Evolutionary conservation across 2,113 vertebrate genomes (phyloP), one percentile per base, ranked within the genome.

Genomic region (Pituophis catenifer): DNA sequence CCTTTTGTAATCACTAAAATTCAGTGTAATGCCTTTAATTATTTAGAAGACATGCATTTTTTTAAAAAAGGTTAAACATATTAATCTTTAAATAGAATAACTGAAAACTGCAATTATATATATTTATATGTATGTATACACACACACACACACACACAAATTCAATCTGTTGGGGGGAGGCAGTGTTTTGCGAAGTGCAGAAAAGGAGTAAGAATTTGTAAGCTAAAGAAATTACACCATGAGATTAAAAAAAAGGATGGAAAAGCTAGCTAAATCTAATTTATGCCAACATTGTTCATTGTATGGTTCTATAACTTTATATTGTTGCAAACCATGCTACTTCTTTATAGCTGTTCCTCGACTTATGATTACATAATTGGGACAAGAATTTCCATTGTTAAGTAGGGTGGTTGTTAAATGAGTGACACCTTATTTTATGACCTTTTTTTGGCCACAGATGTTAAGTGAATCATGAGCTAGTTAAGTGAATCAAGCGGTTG

Each of bases 1-100:
- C n/a, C 55, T 93, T 85, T 75, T 24, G 26, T 90, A 13, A 44
- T 91, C 54, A 86, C 91, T 89, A 92, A 87, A 89, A 91, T 33
- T n/a, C 12, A 24, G 44, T 21, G 23, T 8, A 0, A 53, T 65
- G 8, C 8, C 21, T 48, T 93, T 54, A 0, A 81, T 90, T 87
- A 5, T 0, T 94, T 55, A 88, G 57, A 57, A 52, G 24, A 0
- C 50, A 21, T 33, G 2, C 33, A 15, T 48, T 48, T 48, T 70
- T 23, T 8, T 1, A 87, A 87, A 54, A 81, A 38, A 21, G 70
- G 33, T 57, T 48, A 85, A 85, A 38, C 55, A 53, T 85, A 57
- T 91, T 86, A 38, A 91, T 33, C 8, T 57, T 26, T 53, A 44
- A 57, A 24, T 91, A 55, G 33, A 85, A 55, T 91, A 13, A 53